Percentiles rank a stretch among this genome's conserved stretches.
These are phyloP conservation scores for Bellardia pandia DNA, from an alignment of 2,888 invertebrate genomes.

Conservation along the genomic window DNA sequence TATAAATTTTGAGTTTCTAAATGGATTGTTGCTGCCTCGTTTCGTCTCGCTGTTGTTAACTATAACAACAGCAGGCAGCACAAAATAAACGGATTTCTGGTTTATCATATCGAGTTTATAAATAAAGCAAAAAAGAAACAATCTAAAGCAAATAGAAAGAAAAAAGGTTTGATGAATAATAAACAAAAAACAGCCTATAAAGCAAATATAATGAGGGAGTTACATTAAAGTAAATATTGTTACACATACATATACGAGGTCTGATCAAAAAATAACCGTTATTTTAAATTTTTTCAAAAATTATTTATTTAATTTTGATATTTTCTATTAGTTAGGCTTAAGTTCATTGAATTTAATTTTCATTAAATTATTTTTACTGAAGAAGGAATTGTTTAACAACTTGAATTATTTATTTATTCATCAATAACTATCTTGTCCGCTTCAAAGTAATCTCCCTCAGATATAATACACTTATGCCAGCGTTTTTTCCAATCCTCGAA, in stretches of 20 bases:
- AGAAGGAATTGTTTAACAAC: too few species aligned
- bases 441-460: too few species aligned
- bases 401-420: too few species aligned
- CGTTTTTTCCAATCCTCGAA: too few species aligned
- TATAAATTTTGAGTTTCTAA: constrained; percentile 41
- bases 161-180: constrained; percentile 34
- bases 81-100: constrained; percentile 45
- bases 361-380: too few species aligned
- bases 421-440: too few species aligned
- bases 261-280: too few species aligned
- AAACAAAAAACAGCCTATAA: constrained; percentile 30
- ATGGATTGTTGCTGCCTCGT: background rate
- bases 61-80: constrained; percentile 11
- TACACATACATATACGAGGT: background rate
- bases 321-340: too few species aligned
- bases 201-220: constrained; percentile 12
- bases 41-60: constrained; percentile 1
- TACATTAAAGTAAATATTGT: background rate
- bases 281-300: too few species aligned
- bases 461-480: too few species aligned
- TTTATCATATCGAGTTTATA: constrained; percentile 28
- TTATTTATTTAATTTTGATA: too few species aligned
- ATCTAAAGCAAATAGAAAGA: background rate
- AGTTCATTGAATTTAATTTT: too few species aligned
- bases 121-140: background rate